Evolutionary conservation across 1,140 invertebrate species (phyloP).

Genomic region (Polypedilum vanderplanki): DNA sequence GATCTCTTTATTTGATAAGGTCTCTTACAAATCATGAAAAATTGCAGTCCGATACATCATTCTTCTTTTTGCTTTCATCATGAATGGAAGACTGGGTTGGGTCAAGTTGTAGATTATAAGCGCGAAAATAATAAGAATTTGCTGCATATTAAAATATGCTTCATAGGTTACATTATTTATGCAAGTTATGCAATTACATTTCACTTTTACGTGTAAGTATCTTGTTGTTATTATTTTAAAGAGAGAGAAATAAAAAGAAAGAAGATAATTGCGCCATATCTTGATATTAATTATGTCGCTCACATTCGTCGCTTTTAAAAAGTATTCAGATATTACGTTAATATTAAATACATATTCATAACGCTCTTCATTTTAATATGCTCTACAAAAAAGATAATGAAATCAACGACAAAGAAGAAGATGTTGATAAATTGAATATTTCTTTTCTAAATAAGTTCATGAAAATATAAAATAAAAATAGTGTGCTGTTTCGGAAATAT

Average conservation of each 20-base stretch:
- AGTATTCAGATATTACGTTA: too few relatives aligned
- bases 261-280: too few relatives aligned
- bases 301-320: too few relatives aligned
- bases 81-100: background rate
- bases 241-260: too few relatives aligned
- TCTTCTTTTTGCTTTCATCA: background rate
- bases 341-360: too few relatives aligned
- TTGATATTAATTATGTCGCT: too few relatives aligned
- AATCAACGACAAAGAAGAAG: too few relatives aligned
- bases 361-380: too few relatives aligned
- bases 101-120: background rate
- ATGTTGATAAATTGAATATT: background rate
- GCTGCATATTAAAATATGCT: background rate
- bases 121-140: background rate
- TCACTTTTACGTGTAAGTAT: background rate
- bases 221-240: background rate
- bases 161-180: background rate
- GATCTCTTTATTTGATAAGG: background rate
- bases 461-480: background rate
- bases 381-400: too few relatives aligned
- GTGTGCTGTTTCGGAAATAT: background rate
- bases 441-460: background rate
- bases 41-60: background rate
- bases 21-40: background rate
- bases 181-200: background rate